Evolutionary conservation across 1,140 invertebrate species (phyloP).

Genomic region (Trypoxylus dichotomus): DNA sequence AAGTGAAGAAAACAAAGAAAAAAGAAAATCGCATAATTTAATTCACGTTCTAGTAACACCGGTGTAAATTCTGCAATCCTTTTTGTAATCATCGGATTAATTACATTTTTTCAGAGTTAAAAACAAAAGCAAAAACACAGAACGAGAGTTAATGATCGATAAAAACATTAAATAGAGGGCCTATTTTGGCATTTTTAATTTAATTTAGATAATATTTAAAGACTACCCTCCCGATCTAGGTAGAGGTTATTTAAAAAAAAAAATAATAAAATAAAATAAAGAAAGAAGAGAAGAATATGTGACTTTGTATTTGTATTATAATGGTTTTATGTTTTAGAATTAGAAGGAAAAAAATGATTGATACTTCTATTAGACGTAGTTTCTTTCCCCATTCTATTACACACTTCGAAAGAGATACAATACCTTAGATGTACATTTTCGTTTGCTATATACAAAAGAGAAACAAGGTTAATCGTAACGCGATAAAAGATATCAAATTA

Average conservation of each 20-base stretch:
- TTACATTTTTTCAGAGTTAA: slow-evolving; percentile 11
- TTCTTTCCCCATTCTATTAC: slow-evolving; percentile 38
- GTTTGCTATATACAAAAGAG: slow-evolving; percentile 36
- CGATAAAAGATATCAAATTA: slow-evolving; percentile 3
- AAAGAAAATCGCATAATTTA: slow-evolving; percentile 39
- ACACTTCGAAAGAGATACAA: slow-evolving; percentile 2
- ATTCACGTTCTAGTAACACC: slow-evolving; percentile 38
- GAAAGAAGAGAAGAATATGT: slow-evolving; percentile 35
- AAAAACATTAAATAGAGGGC: slow-evolving; percentile 31
- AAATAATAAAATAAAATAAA: slow-evolving; percentile 13
- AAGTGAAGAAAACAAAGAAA: slow-evolving; percentile 40
- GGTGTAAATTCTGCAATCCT: slow-evolving; percentile 38
- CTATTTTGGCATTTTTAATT: slow-evolving; percentile 42
- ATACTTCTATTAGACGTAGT: slow-evolving; percentile 45
- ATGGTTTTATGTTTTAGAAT: slow-evolving; percentile 51
- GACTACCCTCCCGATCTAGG: slow-evolving; percentile 44
- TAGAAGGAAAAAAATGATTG: slow-evolving; percentile 40
- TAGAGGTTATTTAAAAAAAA: slow-evolving; percentile 40
- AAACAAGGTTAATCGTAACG: not conserved
- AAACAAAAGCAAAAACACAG: slow-evolving; percentile 7
- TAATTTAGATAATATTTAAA: slow-evolving; percentile 43
- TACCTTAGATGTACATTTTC: slow-evolving; percentile 46
- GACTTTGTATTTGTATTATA: slow-evolving; percentile 49
- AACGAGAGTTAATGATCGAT: not conserved
- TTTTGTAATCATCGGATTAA: not conserved